Conservation (phyloP, 2,888 invertebrate species). For the Pycnomerus fuliginosus region DNA sequence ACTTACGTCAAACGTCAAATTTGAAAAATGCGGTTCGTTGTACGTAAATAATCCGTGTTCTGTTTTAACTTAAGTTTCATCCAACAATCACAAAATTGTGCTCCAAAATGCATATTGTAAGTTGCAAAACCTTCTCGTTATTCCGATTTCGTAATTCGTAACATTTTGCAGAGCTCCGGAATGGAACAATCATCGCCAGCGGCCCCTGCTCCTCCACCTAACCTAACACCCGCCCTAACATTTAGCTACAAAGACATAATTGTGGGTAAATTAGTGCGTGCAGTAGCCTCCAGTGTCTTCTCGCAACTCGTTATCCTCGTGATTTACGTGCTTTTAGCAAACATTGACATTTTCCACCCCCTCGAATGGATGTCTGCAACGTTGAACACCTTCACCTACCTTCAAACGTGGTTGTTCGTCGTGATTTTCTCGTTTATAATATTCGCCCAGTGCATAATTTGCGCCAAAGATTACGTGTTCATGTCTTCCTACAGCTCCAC, state of each 20-base stretch:
- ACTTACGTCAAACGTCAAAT: no score
- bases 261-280: constrained; percentile 58
- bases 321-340: constrained; percentile 55
- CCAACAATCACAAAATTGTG: no score
- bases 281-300: constrained; percentile 46
- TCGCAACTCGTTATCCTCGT: constrained; percentile 45
- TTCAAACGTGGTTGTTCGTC: constrained; percentile 67
- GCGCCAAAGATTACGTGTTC: constrained; percentile 68
- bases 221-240: constrained; percentile 19
- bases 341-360: constrained; percentile 65
- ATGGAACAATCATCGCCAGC: no score
- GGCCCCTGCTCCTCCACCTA: no score
- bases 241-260: constrained; percentile 61
- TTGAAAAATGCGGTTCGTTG: no score
- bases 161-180: no score
- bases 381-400: constrained; percentile 59
- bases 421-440: constrained; percentile 64
- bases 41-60: no score
- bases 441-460: constrained; percentile 69
- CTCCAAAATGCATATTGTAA: no score
- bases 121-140: no score
- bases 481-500: constrained; percentile 63
- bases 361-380: constrained; percentile 64
- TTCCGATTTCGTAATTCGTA: no score
- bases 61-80: no score